These are phyloP conservation scores for Patella pellucida DNA, from an alignment of 2,888 invertebrate species.

Conservation along the genomic window DNA sequence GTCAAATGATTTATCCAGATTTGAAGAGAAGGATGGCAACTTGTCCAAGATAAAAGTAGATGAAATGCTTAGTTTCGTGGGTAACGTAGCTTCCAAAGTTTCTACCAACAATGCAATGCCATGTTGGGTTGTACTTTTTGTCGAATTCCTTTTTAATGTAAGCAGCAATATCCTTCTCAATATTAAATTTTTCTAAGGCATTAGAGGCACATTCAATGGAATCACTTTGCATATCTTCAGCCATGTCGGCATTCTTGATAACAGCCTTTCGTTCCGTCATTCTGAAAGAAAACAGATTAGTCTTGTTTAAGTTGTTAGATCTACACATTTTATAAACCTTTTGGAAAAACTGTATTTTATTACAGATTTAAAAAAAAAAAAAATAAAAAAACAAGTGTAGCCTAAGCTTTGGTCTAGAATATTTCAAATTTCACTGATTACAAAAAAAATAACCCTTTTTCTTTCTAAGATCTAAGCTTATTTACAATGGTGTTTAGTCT, in stretches of 20 bases:
- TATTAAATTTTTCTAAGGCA: constrained; percentile 98
- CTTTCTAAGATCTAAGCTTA: no score
- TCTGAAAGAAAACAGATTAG: background rate
- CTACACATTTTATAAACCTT: no score
- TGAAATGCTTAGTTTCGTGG: constrained; percentile 96
- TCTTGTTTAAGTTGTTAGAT: no score
- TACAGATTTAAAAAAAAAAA: no score
- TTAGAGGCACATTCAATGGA: constrained; percentile 99
- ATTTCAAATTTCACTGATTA: no score
- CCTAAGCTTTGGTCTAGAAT: no score
- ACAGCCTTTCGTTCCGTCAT: constrained; percentile 84
- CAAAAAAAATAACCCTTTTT: no score
- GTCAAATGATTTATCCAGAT: constrained; percentile 81
- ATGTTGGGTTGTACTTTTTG: constrained; percentile 99
- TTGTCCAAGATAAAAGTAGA: constrained; percentile 98
- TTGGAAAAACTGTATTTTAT: no score
- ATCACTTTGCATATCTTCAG: constrained; percentile 99
- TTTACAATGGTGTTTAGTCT: no score
- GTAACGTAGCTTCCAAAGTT: constrained; percentile 91
- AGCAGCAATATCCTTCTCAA: constrained; percentile 99
- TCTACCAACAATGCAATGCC: constrained; percentile 99
- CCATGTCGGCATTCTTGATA: constrained; percentile 99
- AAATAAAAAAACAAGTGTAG: no score
- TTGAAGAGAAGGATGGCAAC: constrained; percentile 98
- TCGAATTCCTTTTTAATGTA: constrained; percentile 99